Evolutionary conservation across 1,140 invertebrate genomes (phyloP).

Genomic region (Pectinophora gossypiella): DNA sequence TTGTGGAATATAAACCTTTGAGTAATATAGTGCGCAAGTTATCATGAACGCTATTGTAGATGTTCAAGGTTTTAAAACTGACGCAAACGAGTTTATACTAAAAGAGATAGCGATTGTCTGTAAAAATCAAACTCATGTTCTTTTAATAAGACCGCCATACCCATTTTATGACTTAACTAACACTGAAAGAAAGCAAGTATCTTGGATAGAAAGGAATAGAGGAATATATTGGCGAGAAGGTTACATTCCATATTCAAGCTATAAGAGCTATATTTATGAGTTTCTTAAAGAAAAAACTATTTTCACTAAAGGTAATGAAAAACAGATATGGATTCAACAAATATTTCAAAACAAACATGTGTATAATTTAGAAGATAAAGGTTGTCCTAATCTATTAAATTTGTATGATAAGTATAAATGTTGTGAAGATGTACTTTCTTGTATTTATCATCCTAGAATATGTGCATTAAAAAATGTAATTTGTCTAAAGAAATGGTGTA

Average conservation of each 20-base stretch:
- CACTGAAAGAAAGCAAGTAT: neutral
- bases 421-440: neutral
- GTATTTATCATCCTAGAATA: slow-evolving; percentile 4
- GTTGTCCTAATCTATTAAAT: slow-evolving; percentile 3
- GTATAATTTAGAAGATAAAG: slow-evolving; percentile 5
- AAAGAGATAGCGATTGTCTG: slow-evolving; percentile 19
- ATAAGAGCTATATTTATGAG: neutral
- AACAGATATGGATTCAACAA: slow-evolving; percentile 5
- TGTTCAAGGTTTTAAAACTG: slow-evolving; percentile 18
- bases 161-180: slow-evolving; percentile 6
- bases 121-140: slow-evolving; percentile 4
- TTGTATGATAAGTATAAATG: slow-evolving; percentile 3
- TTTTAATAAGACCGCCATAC: slow-evolving; percentile 14
- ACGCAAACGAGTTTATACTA: slow-evolving; percentile 13
- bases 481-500: slow-evolving; percentile 5
- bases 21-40: slow-evolving; percentile 20
- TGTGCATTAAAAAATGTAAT: slow-evolving; percentile 6
- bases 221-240: slow-evolving; percentile 6
- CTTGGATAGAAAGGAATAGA: slow-evolving; percentile 7
- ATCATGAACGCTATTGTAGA: slow-evolving; percentile 18
- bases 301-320: slow-evolving; percentile 5
- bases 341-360: neutral
- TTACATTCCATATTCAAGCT: neutral
- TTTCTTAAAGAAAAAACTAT: slow-evolving; percentile 5
- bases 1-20: slow-evolving; percentile 24